Evolutionary conservation across 2,888 invertebrate genomes (phyloP), one percentile per base, ranked within the genome.

Genomic region (Plagodis pulveraria): DNA sequence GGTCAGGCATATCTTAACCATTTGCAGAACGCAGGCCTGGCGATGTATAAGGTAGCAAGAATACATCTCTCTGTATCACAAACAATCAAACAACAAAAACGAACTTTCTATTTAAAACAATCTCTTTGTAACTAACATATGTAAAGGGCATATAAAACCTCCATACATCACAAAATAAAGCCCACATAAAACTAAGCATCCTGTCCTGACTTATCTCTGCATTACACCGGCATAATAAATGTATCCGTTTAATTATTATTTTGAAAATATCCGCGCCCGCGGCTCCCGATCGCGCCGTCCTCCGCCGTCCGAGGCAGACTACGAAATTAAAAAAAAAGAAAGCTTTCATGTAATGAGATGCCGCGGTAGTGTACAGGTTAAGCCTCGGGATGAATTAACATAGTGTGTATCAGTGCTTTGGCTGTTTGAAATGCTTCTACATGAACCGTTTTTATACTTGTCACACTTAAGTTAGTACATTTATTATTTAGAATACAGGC

Each of bases 211-310:
- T 69, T 78, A 83, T 82, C 82, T 77, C 71, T 56, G 63, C 69
- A 87, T 89, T 86, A 87, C 80, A 84, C 77, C 72, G 64, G 66
- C 78, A 88, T 91, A 91, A 91, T 86, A 89, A 90, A 91, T 91
- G 91, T 89, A 89, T 91, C 91, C 91, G 87, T 79, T 90, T 91
- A 91, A 91, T 91, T 89, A 91, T 91, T 91, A 91, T 91, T 91
- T 91, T 86, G 89, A 90, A 89, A 85, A 87, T 90, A 89, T 89
- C 89, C 87, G 87, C 81, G 91, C 91, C 91, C 78, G 74, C 70
- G 89, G 89, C 86, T 48, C 42, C 58, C 42, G 42, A 22, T 22
- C 42, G 5, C 9, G 7, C 42, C 42, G 42, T 12, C 42, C 12
- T 42, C 42, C 42, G 12, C 41, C 41, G 51, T 12, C 56, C 41